A percentile compares a stretch with the other conserved stretches of the same genome.
phyloP scores from a whole-genome alignment of 2,888 invertebrate genomes.

The Torymus aiolomorphi region DNA sequence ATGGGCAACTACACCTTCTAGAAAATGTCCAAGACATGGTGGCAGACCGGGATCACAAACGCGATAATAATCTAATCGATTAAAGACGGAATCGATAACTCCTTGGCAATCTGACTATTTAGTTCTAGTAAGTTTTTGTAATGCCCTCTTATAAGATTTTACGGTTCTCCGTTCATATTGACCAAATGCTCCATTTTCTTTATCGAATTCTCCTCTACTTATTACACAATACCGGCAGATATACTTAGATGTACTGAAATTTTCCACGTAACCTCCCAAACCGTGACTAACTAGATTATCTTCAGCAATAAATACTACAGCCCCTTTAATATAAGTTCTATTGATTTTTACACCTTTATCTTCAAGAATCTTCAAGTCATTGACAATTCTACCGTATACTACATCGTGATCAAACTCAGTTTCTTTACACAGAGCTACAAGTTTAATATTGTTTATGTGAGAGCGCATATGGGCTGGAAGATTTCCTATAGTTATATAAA shows the following conservation, averaged over 20 bases:
- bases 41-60: slow-evolving; percentile 56
- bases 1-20: slow-evolving; percentile 50
- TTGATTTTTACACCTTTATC: slow-evolving; percentile 5
- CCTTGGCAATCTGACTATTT: slow-evolving; percentile 46
- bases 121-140: not conserved
- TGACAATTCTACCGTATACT: slow-evolving; percentile 58
- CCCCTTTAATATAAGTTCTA: slow-evolving; percentile 56
- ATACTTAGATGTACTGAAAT: slow-evolving; percentile 60
- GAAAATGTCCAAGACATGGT: slow-evolving; percentile 57
- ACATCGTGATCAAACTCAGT: slow-evolving; percentile 47
- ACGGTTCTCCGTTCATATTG: slow-evolving; percentile 3
- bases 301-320: slow-evolving; percentile 58
- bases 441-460: slow-evolving; percentile 62
- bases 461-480: slow-evolving; percentile 59
- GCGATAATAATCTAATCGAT: slow-evolving; percentile 46
- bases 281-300: slow-evolving; percentile 60
- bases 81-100: slow-evolving; percentile 57
- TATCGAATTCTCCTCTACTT: not conserved
- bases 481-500: slow-evolving; percentile 64
- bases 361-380: slow-evolving; percentile 62
- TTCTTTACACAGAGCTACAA: slow-evolving; percentile 64
- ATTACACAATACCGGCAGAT: slow-evolving; percentile 63
- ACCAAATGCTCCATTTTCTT: not conserved
- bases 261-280: slow-evolving; percentile 65
- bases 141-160: slow-evolving; percentile 22